Evolutionary conservation across 2,113 vertebrate species (phyloP).

Genomic region (Rhinichthys klamathensis): DNA sequence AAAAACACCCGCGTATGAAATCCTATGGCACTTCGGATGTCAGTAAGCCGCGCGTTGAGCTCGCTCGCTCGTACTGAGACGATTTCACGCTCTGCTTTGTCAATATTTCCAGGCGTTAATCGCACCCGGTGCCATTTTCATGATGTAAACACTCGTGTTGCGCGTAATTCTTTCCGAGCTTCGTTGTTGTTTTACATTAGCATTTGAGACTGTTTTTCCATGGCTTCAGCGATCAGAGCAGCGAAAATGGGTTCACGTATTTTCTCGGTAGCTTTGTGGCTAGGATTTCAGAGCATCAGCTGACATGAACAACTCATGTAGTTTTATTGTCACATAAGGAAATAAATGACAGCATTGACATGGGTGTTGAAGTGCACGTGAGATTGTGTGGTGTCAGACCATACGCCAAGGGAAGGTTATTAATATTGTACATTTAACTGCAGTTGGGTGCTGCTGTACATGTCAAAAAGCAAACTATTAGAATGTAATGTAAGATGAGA

Average conservation of each 20-base stretch:
- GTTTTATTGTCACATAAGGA: neutral
- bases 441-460: neutral
- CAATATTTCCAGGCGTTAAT: neutral
- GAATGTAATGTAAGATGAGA: neutral
- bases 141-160: neutral
- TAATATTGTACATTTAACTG: neutral
- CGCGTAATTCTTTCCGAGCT: neutral
- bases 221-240: neutral
- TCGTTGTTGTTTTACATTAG: neutral
- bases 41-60: conserved; percentile 26
- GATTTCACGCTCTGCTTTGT: conserved; percentile 45
- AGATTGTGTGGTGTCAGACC: neutral
- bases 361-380: neutral
- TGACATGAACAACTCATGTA: conserved; percentile 9
- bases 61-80: conserved; percentile 23
- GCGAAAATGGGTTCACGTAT: conserved; percentile 12
- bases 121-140: neutral
- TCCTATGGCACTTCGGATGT: neutral
- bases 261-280: conserved; percentile 31
- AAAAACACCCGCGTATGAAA: neutral
- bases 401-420: neutral
- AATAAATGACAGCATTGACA: neutral
- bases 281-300: conserved; percentile 12
- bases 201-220: neutral
- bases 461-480: neutral